Base-by-base conservation (phyloP, 2,888 invertebrate genomes). In the Eupeodes luniger region DNA sequence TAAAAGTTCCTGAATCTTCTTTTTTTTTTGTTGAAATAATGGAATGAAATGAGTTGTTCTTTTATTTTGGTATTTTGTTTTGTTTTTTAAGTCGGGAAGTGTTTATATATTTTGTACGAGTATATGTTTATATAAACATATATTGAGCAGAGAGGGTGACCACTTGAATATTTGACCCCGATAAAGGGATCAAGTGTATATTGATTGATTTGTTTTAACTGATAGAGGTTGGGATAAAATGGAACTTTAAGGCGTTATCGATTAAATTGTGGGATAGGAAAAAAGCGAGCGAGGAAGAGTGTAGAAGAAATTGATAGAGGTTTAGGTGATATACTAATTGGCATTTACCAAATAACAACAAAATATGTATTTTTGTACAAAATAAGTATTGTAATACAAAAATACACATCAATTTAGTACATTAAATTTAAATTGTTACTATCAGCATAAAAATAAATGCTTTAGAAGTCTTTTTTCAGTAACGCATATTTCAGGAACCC, bases 101-200 rank as follows among this genome's bases (percentile, higher is more conserved):
- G 16, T 47, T 19, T 64, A 9, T 34, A 27, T 27, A 27, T 27
- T 27, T 27, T 27, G 27, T 27, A 40, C 40, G 40, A 27, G 27
- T 27, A 27, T 40, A 40, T 40, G 40, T 40, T 7, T 40, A 40
- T 5, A 5, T 40, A 3, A 40, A 40, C 40, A 40, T 47, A 34
- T 16, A 6, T 10, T 36, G 40, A 44, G 78, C 51, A 51, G 62
- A 59, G 19, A n/a, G 51, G 62, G 16, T 14, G 51, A 76, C 40
- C 69, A 72, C 9, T 70, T 70, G 16, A 55, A 55, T 27, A 27
- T 76, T 76, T 87, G 86, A 83, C 86, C 86, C 69, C 86, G 79
- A 87, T 87, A 64, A 36, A 44, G 69, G 59, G 76, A 76, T 83
- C 72, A 83, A 83, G 86, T 66, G 83, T 70, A 64, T 83, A 87